Evolutionary conservation across 2,113 vertebrate genomes (phyloP), one percentile per base, ranked within the genome.

Genomic region (rabbit (Oryctolagus cuniculus)): DNA sequence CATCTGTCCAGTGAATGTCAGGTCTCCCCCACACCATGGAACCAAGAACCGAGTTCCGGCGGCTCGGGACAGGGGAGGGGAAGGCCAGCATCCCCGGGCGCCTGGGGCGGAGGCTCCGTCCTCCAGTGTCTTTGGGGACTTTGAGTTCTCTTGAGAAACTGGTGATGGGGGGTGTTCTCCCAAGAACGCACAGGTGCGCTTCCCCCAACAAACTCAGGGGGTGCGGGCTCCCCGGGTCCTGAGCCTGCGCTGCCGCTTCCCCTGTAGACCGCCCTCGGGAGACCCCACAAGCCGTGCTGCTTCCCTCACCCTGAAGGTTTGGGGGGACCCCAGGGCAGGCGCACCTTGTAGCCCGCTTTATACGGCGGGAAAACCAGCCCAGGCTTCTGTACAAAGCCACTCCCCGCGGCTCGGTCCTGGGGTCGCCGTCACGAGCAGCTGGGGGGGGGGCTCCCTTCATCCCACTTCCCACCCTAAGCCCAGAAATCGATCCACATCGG

Each of bases 291-390:
- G 44, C 44, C 44, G 44, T 7, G 44, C 44, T 44, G 44, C 44
- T 44, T 44, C 44, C 10, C 34, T 67, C 34, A 49, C 31, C 34
- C 34, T 51, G 66, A 44, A n/a, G 55, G 51, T 12, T 0, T 38
- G 7, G 49, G 75, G 36, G 6, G 27, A 61, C 49, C 66, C 79
- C 80, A 7, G 0, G 9, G 12, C 63, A 63, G 64, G 19, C n/a
- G 21, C 29, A 6, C n/a, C 29, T 15, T 5, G 55, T 4, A 27
- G 77, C 81, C 17, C 88, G 86, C 92, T 88, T 97, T 34, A 38
- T 29, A 73, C 63, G 64, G 90, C 3, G 31, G 91, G 95, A 94
- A 96, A 94, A 96, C 24, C 96, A 63, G 82, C 55, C 10, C 2
- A 10, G 49, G 22, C 63, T 61, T 22, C 70, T 34, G 25, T 3